Base-by-base conservation (phyloP, 2,113 vertebrate species). In the Elanus axillaris region DNA sequence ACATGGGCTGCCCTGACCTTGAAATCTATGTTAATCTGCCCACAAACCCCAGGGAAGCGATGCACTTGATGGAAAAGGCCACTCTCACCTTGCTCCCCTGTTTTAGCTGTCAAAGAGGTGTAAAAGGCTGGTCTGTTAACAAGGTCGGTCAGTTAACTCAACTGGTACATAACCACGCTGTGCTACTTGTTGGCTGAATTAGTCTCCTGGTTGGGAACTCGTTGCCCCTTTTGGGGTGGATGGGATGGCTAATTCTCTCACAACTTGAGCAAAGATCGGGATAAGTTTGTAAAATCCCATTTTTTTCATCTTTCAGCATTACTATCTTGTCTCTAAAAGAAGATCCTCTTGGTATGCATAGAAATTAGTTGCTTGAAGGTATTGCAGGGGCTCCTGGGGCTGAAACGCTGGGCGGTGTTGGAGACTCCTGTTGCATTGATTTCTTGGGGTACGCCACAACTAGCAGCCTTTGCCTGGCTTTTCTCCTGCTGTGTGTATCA, bases 1-100 rank as follows among this genome's bases (percentile, higher is more conserved):
- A 42, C 62, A 7, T 13, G 91, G 53, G 74, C 59, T 66, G 60
- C 68, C 52, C 59, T 96, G 95, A 90, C 96, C 90, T 96, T 91
- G 88, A 74, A 55, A 73, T 90, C 13, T 4, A 13, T 59, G 93
- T 69, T 36, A 48, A 94, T 91, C 60, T 9, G 0, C 38, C 60
- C 75, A 11, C 5, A 4, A 12, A 34, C 94, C 84, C 81, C 72
- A 27, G 92, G 90, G 93, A 84, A 71, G 66, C 0, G 13, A 50
- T 82, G 81, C 27, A 72, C 75, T 64, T 6, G 27, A 26, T 60
- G 42, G 87, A 45, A 76, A 62, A 69, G 60, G 48, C 55, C 9
- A 2, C 92, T 94, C 58, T 47, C 15, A 64, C 59, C 74, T 86
- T 38, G 19, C 29, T 78, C 63, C 77, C 85, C 25, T 42, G 58